Conservation (phyloP, 2,888 invertebrate genomes). For the Scelioninae gen. 1 region DNA sequence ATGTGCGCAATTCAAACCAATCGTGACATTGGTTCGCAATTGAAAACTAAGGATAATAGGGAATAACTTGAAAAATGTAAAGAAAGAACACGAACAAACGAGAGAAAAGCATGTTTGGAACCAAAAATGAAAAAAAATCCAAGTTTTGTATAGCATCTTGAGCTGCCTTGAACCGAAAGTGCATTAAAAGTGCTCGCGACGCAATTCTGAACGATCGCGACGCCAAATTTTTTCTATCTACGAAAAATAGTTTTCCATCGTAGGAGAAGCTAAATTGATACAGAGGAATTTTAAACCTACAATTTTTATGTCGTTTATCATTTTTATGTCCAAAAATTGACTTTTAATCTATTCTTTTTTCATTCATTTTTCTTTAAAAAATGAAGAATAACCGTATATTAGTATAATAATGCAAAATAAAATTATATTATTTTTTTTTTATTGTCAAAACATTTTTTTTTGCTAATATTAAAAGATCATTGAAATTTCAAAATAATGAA, state of each 20-base stretch:
- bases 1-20: neutral
- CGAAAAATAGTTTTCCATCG: conserved; percentile 77
- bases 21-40: conserved; percentile 21
- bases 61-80: neutral
- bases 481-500: neutral
- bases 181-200: conserved; percentile 80
- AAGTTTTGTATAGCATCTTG: conserved; percentile 83
- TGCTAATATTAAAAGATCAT: too few species aligned
- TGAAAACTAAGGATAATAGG: conserved; percentile 5
- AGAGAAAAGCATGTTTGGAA: neutral
- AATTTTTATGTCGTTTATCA: conserved; percentile 33
- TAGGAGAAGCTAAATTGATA: conserved; percentile 68
- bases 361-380: neutral
- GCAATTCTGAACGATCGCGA: conserved; percentile 73
- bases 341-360: neutral
- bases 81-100: neutral
- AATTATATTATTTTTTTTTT: too few species aligned
- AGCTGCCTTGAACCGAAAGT: conserved; percentile 84
- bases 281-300: conserved; percentile 41
- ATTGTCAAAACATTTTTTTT: too few species aligned
- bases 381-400: too few species aligned
- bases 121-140: conserved; percentile 43
- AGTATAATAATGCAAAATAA: too few species aligned
- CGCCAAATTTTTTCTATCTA: conserved; percentile 79
- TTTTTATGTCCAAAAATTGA: neutral